These are phyloP conservation scores for Samia ricini DNA, from an alignment of 1,140 invertebrate genomes.

Conservation along the genomic window DNA sequence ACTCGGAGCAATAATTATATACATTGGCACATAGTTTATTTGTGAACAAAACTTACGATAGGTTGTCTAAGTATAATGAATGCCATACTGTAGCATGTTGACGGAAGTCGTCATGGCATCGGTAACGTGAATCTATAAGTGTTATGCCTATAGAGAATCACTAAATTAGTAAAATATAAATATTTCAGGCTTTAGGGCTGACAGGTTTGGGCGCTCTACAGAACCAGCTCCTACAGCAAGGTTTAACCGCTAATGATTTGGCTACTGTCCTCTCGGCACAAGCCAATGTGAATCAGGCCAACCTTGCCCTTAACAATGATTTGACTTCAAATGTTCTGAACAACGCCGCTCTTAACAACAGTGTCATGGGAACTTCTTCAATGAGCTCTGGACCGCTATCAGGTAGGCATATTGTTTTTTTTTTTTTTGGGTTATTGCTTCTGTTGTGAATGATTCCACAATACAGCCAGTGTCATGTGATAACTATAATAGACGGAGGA, in stretches of 20 bases:
- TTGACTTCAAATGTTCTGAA: slow-evolving; percentile 38
- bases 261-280: slow-evolving; percentile 58
- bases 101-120: too few relatives aligned
- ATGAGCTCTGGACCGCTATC: slow-evolving; percentile 57
- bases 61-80: too few relatives aligned
- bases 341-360: slow-evolving; percentile 37
- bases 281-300: slow-evolving; percentile 43
- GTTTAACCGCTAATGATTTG: slow-evolving; percentile 62
- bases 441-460: too few relatives aligned
- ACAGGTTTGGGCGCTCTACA: slow-evolving; percentile 78
- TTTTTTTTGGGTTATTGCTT: slow-evolving; percentile 28
- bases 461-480: too few relatives aligned
- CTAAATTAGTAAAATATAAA: not conserved
- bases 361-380: slow-evolving; percentile 46
- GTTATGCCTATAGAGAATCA: not conserved
- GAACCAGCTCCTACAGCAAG: slow-evolving; percentile 76
- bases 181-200: slow-evolving; percentile 60
- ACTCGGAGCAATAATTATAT: too few relatives aligned
- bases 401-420: slow-evolving; percentile 35
- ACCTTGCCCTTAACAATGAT: slow-evolving; percentile 39
- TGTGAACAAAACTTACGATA: too few relatives aligned
- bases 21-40: too few relatives aligned
- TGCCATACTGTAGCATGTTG: too few relatives aligned
- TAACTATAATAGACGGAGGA: too few relatives aligned
- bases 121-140: too few relatives aligned